phyloP scores from a whole-genome alignment of 2,797 vertebrate species.

The Emydoidea blandingii region DNA sequence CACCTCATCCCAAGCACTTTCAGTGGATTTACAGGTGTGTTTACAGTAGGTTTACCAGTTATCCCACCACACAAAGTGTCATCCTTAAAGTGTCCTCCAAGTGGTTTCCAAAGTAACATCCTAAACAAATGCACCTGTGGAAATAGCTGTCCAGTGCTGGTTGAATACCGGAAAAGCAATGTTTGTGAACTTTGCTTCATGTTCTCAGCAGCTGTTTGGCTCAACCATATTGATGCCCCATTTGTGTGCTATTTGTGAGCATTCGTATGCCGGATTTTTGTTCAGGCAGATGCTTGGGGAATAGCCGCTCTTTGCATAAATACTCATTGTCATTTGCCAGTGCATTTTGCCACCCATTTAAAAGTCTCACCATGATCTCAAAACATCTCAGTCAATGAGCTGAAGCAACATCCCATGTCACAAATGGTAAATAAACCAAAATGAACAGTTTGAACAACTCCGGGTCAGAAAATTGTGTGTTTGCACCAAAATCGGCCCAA shows the following conservation, averaged over 20 bases:
- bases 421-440: constrained; percentile 9
- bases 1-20: too few relatives aligned
- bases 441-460: constrained; percentile 28
- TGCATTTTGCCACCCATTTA: not conserved
- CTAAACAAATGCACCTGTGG: not conserved
- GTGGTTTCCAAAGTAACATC: not conserved
- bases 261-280: not conserved
- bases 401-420: not conserved
- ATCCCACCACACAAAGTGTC: not conserved
- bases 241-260: not conserved
- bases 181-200: not conserved
- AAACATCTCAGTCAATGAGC: not conserved
- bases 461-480: not conserved
- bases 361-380: constrained; percentile 1
- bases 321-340: not conserved
- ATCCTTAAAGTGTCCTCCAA: not conserved
- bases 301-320: not conserved
- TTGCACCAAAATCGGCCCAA: constrained; percentile 16
- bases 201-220: not conserved
- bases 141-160: not conserved
- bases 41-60: not conserved
- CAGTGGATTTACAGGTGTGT: not conserved
- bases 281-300: not conserved
- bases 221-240: not conserved
- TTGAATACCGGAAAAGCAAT: not conserved